Evolutionary conservation across 1,140 invertebrate species (phyloP), one percentile per base, ranked within the genome.

Genomic region (Hyles euphorbiae): DNA sequence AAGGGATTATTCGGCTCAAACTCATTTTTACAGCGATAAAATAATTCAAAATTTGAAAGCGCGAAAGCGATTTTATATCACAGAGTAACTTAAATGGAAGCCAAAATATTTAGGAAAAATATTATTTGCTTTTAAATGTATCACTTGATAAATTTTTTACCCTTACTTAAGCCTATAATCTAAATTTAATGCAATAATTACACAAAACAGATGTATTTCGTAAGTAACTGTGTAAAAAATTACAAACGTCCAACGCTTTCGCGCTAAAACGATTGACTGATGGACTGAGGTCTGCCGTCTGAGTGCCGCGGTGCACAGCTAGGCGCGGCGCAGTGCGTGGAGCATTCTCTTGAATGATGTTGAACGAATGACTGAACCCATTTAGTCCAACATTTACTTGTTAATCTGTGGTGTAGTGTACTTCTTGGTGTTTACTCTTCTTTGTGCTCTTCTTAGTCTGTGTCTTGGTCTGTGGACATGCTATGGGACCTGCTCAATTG

Each of bases 1-100:
- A 79, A 56, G 77, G 66, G 61, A 76, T 73, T 53, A 88, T 78
- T 53, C 80, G 70, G 56, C 83, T 88, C 33, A 88, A 74, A 83
- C 86, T 88, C 85, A 88, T 88, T 65, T 79, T 34, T 44, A 22
- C n/a, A 22, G 34, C 44, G 53, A 58, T 3, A 53, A 36, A 34
- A 47, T 46, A 63, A 58, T 58, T 65, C 59, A 53, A 68, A 64
- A 55, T 67, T 60, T 53, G 60, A 65, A 62, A 67, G 56, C 61
- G 53, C 55, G 40, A 64, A 68, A 66, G 49, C 63, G 34, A 47
- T 56, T 61, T 56, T 51, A 63, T 43, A 33, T 11, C 1, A 10
- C 12, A 5, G 36, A 5, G 8, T 8, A 40, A 40, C 4, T 40
- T 40, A 40, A 40, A 40, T 40, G 5, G 36, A 40, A 22, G 22